Base-by-base conservation (phyloP, 2,113 vertebrate species). In the Pangasianodon gigas region DNA sequence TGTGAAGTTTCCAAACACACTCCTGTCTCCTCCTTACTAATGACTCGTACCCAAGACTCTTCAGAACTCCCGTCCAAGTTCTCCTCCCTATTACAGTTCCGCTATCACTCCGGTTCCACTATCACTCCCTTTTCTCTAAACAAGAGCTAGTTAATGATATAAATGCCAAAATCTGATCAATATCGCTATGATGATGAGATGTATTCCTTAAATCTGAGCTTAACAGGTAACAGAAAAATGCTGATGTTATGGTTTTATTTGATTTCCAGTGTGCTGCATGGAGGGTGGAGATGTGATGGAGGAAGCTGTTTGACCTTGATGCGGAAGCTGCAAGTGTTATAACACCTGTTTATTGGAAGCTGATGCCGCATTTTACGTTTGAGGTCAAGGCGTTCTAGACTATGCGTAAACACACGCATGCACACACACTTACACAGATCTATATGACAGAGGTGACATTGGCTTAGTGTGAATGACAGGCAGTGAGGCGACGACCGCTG, bases 271-370 rank as follows among this genome's bases (percentile, higher is more conserved):
- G n/a, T 52, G 46, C 48, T 54, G 24, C 8, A 10, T 21, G 74
- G 26, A 79, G 26, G 56, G 75, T 46, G 16, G 44, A 32, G 46
- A 51, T 88, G 48, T 44, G 32, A 62, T 69, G 58, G 89, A 80
- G 56, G 29, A 60, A 67, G 71, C 24, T 21, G 48, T n/a, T 65
- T 81, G 89, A 89, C 89, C 89, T 89, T 89, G 89, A 62, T 16
- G 69, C 4, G 1, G 54, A 44, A 58, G 62, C 79, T 56, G 48
- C 52, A 32, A 75, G 56, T 52, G 41, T 86, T 32, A 54, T 19
- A 24, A 24, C 82, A 51, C 82, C 44, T 77, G 82, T 65, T 60
- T 11, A 48, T 6, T 5, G 37, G 29, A 85, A 62, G 54, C 82
- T 77, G 88, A 89, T 77, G 69, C 69, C 26, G n/a, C 88, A 62